These are phyloP conservation scores for Decapterus maruadsi DNA, from an alignment of 2,797 vertebrate genomes.

Conservation along the genomic window DNA sequence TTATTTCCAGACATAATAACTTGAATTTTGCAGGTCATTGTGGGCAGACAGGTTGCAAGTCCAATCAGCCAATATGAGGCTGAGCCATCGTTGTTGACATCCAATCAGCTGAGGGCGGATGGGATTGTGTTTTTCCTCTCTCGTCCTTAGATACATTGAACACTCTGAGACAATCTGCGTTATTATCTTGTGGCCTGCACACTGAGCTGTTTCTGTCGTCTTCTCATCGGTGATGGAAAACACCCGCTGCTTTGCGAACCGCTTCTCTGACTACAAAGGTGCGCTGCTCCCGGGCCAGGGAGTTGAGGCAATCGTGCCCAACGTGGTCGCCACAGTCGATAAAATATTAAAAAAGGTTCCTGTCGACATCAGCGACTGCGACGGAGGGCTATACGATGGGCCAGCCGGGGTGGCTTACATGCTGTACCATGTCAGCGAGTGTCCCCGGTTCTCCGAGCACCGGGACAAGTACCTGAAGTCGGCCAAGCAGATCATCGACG, in stretches of 20 bases:
- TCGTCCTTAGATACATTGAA: slow-evolving; percentile 39
- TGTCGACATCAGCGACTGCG: slow-evolving; percentile 75
- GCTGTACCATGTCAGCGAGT: slow-evolving; percentile 90
- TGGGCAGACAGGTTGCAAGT: slow-evolving; percentile 17
- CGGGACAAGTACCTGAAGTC: slow-evolving; percentile 86
- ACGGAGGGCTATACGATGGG: slow-evolving; percentile 90
- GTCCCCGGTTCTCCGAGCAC: slow-evolving; percentile 85
- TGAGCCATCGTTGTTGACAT: slow-evolving; percentile 46
- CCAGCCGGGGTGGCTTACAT: slow-evolving; percentile 91
- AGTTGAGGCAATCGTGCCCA: slow-evolving; percentile 79
- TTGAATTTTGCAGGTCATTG: slow-evolving; percentile 14
- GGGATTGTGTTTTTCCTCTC: slow-evolving; percentile 23
- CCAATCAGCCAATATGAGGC: slow-evolving; percentile 31
- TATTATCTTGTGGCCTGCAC: no score
- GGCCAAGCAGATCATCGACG: slow-evolving; percentile 89
- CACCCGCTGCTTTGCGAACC: slow-evolving; percentile 90
- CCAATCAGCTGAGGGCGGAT: slow-evolving; percentile 66
- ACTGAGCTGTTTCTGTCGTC: background rate
- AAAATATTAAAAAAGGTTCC: slow-evolving; percentile 86
- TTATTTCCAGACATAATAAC: background rate
- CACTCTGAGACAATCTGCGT: slow-evolving; percentile 2
- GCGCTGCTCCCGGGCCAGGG: slow-evolving; percentile 84
- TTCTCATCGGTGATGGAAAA: slow-evolving; percentile 84
- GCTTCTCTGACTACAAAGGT: slow-evolving; percentile 90
- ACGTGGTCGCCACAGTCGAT: slow-evolving; percentile 86